Evolutionary conservation across 37 sponge, comb jelly and placozoan species (phyloP), one percentile per base, ranked within the genome.

Genomic region (Crambe crambe): DNA sequence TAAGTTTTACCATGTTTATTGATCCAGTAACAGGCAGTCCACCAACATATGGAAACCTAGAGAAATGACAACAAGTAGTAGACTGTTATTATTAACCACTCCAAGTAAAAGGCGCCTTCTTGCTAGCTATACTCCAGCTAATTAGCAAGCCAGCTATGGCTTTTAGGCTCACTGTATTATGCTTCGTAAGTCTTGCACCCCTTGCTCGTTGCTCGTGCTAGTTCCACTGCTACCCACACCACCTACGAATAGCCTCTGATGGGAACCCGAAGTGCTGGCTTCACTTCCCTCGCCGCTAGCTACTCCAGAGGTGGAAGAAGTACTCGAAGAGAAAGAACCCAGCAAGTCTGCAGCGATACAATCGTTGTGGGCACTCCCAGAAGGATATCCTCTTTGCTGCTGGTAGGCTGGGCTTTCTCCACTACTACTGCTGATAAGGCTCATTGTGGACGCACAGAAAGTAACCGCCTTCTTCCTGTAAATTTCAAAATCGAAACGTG

Each of bases 351-450:
- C 37, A 61, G n/a, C 63, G 38, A 68, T n/a, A n/a, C n/a, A n/a
- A n/a, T n/a, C n/a, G n/a, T 42, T 23, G 12, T 58, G 56, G 74
- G 27, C 56, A 54, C 74, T 54, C 56, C 74, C 56, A 26, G 20
- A 1, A 47, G 74, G 74, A 73, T 35, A 41, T 73, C 74, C 74
- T 70, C 42, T 17, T 2, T 39, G 41, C 8, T 32, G 23, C 2
- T 47, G 47, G 56, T 51, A 68, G 69, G 69, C 39, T 31, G 69
- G 69, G 69, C 69, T 18, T 36, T 68, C 69, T 17, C 31, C 39
- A 10, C 69, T 68, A 5, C 8, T 25, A 47, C 51, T 12, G 51
- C 51, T 47, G 6, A 15, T 47, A 6, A 12, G 23, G 61, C 17
- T 60, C 27, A 51, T 51, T 51, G 15, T 51, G 54, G 15, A 15